Base-by-base conservation (phyloP, 1,140 invertebrate genomes). In the Apis florea region DNA sequence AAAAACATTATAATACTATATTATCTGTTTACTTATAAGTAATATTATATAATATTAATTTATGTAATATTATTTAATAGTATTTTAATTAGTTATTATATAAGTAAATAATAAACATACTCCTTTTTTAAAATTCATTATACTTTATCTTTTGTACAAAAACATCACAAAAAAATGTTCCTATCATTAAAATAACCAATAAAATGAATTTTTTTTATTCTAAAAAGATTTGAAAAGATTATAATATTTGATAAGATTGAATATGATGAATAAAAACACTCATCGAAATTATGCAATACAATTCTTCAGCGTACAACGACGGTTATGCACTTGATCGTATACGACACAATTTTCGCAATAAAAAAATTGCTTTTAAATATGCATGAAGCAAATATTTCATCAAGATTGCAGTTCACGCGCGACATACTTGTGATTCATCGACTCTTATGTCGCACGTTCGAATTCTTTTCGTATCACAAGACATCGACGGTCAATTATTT, bases 391-490 rank as follows among this genome's bases (percentile, higher is more conserved):
- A 79, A 84, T 82, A 82, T 84, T 88, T 88, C 85, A 88, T 88
- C 83, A 75, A n/a, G 82, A 80, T 84, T 88, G 86, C 86, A 79
- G 75, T 88, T 87, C 86, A 88, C 86, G 86, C 79, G 68, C 75
- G 86, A 71, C 86, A 88, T 75, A 88, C 86, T 88, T 88, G 79
- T 87, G 83, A 87, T 77, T 87, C 86, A 86, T 71, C 70, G 51
- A 64, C 31, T 74, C 31, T 64, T 66, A 47, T 51, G 74, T 72
- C 26, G 24, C 51, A 51, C 77, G 85, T 87, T 86, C 85, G 85
- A 84, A 87, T 87, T 84, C 85, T 84, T 84, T 82, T 71, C 69
- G 58, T 81, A 69, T 80, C 83, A 73, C 66, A 53, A 61, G 51
- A 26, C n/a, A 59, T 61, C 71, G 53, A 59, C 26, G 19, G 12